These are phyloP conservation scores for Peromyscus nudipes DNA, from an alignment of 2,797 vertebrate genomes.

Conservation along the genomic window DNA sequence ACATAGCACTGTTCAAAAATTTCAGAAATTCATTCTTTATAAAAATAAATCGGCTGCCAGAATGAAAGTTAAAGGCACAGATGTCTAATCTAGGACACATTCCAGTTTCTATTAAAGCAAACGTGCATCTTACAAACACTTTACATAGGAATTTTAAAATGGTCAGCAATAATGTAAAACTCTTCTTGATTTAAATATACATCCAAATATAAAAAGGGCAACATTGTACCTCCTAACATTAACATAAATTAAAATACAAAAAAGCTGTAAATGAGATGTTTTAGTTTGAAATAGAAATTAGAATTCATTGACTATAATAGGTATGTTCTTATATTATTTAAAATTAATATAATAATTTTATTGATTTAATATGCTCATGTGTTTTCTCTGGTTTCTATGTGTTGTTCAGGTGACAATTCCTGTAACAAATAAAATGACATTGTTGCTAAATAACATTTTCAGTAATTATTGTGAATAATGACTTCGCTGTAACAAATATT, in stretches of 20 bases:
- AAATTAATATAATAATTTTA: neutral
- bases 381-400: neutral
- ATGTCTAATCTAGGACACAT: constrained; percentile 44
- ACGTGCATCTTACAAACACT: neutral
- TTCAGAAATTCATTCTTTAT: neutral
- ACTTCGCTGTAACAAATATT: neutral
- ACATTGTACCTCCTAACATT: neutral
- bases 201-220: neutral
- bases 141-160: constrained; percentile 32
- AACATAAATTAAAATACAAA: neutral
- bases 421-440: neutral
- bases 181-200: neutral
- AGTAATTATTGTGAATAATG: constrained; percentile 18
- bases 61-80: constrained; percentile 56
- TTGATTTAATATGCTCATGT: neutral
- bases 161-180: constrained; percentile 18
- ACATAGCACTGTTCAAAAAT: neutral
- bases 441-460: neutral
- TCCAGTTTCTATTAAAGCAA: constrained; percentile 55
- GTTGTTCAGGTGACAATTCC: neutral
- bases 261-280: neutral
- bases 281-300: constrained; percentile 43
- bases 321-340: neutral
- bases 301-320: constrained; percentile 1
- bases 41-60: constrained; percentile 6